Percentiles rank a stretch among this genome's conserved stretches.
Conservation (phyloP, 2,797 vertebrate genomes). For the Poeciliopsis infans region DNA sequence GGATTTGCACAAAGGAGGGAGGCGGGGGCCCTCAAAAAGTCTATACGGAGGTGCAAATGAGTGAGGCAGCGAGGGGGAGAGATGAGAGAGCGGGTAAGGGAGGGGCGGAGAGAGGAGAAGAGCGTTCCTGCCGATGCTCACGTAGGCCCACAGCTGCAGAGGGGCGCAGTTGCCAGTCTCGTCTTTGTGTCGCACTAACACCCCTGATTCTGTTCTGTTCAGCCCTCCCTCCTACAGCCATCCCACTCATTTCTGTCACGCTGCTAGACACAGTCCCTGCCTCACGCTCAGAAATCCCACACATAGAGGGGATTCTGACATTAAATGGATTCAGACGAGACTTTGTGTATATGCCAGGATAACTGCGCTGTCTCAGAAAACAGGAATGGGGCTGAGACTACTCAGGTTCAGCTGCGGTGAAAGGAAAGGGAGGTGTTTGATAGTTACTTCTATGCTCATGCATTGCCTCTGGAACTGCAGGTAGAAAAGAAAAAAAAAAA, state of each 20-base stretch:
- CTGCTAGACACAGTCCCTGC: slow-evolving; percentile 62
- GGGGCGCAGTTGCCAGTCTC: slow-evolving; percentile 61
- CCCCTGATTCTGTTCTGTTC: slow-evolving; percentile 49
- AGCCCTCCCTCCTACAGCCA: slow-evolving; percentile 17
- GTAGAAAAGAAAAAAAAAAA: accelerated
- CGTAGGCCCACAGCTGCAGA: slow-evolving; percentile 82
- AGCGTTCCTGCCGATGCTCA: slow-evolving; percentile 80
- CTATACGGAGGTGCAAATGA: slow-evolving; percentile 63
- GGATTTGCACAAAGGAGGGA: slow-evolving; percentile 25
- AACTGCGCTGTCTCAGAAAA: slow-evolving; percentile 20
- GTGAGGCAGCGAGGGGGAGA: slow-evolving; percentile 20
- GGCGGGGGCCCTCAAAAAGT: slow-evolving; percentile 30
- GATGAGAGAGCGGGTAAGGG: slow-evolving; percentile 47
- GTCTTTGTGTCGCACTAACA: slow-evolving; percentile 57
- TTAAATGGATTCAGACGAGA: slow-evolving; percentile 30
- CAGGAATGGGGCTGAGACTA: background rate
- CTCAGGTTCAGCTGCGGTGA: slow-evolving; percentile 26
- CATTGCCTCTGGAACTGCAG: slow-evolving; percentile 2
- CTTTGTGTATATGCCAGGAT: slow-evolving; percentile 56
- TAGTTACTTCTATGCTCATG: background rate
- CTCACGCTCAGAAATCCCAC: slow-evolving; percentile 46
- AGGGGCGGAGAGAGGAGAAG: slow-evolving; percentile 52
- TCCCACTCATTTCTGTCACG: slow-evolving; percentile 55
- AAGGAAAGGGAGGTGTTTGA: slow-evolving; percentile 9
- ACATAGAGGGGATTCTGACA: slow-evolving; percentile 21